These are phyloP conservation scores for Drosophila mimetica DNA, from an alignment of 2,888 invertebrate species.

Conservation along the genomic window DNA sequence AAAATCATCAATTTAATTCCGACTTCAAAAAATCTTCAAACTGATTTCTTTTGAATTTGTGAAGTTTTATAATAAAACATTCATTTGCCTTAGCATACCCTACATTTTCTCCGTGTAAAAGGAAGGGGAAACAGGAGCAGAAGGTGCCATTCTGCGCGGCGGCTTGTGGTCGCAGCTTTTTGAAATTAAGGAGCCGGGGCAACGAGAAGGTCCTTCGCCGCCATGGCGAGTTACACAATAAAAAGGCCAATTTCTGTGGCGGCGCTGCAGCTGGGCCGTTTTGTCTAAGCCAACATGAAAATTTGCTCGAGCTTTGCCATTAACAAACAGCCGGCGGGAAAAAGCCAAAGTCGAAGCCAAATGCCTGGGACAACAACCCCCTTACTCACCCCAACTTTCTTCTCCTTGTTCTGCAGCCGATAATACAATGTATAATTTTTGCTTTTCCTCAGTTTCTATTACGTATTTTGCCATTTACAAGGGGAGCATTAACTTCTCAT, in stretches of 20 bases:
- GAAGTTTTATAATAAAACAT: no score
- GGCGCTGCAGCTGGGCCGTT: conserved; percentile 60
- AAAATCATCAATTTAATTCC: no score
- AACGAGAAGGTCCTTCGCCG: conserved; percentile 1
- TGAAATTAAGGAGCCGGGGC: background rate
- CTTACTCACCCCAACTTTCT: background rate
- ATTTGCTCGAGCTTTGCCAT: conserved; percentile 51
- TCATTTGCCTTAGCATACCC: no score
- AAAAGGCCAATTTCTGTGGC: conserved; percentile 68
- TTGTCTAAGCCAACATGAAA: conserved; percentile 53
- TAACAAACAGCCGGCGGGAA: conserved; percentile 57
- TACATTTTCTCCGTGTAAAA: background rate
- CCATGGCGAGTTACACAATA: conserved; percentile 31
- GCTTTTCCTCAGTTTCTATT: background rate
- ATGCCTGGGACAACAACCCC: conserved; percentile 23
- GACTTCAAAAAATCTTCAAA: no score
- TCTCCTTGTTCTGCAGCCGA: background rate
- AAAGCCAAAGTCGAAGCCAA: conserved; percentile 40
- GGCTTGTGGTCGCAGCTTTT: conserved; percentile 34
- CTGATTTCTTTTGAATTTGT: no score
- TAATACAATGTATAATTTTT: conserved; percentile 27
- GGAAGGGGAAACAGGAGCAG: background rate
- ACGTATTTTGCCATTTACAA: background rate
- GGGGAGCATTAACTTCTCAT: no score
- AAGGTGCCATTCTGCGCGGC: conserved; percentile 29